Evolutionary conservation across 2,888 invertebrate species (phyloP), one percentile per base, ranked within the genome.

Genomic region (Hypercompe scribonia): DNA sequence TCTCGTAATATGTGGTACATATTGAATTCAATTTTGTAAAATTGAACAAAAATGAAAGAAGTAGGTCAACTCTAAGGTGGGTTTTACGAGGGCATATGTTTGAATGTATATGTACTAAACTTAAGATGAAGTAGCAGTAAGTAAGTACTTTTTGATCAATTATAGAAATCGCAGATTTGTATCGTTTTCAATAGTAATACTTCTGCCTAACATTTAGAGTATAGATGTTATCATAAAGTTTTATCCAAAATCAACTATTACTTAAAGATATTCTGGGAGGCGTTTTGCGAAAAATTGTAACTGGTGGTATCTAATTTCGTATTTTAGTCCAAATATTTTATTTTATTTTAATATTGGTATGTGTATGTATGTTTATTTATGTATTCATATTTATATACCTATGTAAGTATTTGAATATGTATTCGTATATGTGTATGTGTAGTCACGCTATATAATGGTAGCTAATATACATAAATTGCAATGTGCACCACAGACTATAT

Each of bases 1-100:
- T 70, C 75, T 31, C 34, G 71, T 72, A 42, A 72, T 72, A 21
- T 72, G 72, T 65, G 68, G 72, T 72, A 72, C 36, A 67, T 61
- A 65, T 82, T 80, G 78, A 74, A 66, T 65, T 66, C 72, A 81
- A 80, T 81, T 74, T 76, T 28, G 69, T 73, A 66, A 66, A 73
- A 73, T 73, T 72, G 72, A 65, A 69, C 65, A 65, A 42, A 73
- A 65, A 72, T 34, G 33, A 64, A 42, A 28, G 24, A 73, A 73
- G 70, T 73, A 66, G 70, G 69, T 73, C 69, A 70, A 73, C 61
- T 61, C 28, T 66, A 28, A 65, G 58, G 58, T 58, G 39, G 68
- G 73, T 42, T 68, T 54, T 58, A 39, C n/a, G 70, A 24, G 65
- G 65, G 33, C n/a, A 39, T 31, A 58, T 58, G 58, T 39, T 73